These are phyloP conservation scores for Morelia viridis DNA, from an alignment of 2,797 vertebrate species.

Conservation along the genomic window DNA sequence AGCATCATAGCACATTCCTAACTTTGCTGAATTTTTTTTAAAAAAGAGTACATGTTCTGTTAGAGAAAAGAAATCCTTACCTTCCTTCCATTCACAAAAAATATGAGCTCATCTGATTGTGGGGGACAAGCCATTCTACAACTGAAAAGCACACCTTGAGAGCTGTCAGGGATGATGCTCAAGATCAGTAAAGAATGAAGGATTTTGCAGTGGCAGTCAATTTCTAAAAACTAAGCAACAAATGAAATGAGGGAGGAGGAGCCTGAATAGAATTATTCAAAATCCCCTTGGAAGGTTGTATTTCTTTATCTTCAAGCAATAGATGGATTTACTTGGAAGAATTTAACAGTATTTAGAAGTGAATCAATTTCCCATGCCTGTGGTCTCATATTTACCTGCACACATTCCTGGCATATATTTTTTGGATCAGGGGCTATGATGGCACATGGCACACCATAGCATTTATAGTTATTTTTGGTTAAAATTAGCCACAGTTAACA, in stretches of 20 bases:
- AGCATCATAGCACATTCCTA: not conserved
- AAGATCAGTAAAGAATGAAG: not conserved
- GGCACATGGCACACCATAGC: too few species aligned
- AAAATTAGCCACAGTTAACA: too few species aligned
- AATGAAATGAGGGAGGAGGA: conserved; percentile 26
- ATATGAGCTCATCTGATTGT: conserved; percentile 54
- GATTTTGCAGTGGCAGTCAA: not conserved
- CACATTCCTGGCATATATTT: not conserved
- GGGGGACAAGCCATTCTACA: conserved; percentile 34
- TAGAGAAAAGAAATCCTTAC: conserved; percentile 44
- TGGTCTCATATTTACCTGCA: not conserved
- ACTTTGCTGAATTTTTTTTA: not conserved
- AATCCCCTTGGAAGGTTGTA: not conserved
- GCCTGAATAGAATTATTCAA: not conserved
- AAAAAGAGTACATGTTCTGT: not conserved
- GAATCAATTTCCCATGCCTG: not conserved
- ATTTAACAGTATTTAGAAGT: not conserved
- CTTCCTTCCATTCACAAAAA: conserved; percentile 71
- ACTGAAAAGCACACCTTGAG: not conserved
- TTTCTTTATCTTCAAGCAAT: not conserved
- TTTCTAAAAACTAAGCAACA: not conserved
- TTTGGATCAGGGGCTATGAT: too few species aligned
- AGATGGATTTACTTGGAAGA: not conserved
- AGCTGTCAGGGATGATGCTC: conserved; percentile 14
- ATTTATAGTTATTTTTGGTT: too few species aligned